Percentiles rank a stretch among this genome's conserved stretches.
These are phyloP conservation scores for Brachyistius frenatus DNA, from an alignment of 2,113 vertebrate species.

Conservation along the genomic window DNA sequence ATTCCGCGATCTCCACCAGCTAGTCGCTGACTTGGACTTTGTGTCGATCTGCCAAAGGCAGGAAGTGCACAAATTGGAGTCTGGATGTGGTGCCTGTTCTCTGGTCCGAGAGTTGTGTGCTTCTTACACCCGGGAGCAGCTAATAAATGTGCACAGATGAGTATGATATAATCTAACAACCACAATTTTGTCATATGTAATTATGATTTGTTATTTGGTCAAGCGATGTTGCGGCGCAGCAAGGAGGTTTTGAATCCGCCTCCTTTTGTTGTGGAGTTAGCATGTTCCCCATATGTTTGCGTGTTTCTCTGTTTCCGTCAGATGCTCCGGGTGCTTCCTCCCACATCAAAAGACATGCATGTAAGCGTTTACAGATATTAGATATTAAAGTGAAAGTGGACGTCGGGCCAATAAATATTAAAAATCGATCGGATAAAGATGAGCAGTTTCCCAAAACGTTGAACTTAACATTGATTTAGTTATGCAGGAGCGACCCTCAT, in stretches of 20 bases:
- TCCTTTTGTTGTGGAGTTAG: conserved; percentile 7
- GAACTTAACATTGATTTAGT: not conserved
- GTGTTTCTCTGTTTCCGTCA: conserved; percentile 1
- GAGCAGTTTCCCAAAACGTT: not conserved
- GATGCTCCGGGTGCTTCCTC: conserved; percentile 36
- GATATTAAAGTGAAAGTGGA: not conserved
- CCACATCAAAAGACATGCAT: conserved; percentile 22
- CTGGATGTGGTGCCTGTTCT: too few relatives aligned
- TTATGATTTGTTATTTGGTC: too few relatives aligned
- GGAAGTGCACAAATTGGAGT: too few relatives aligned
- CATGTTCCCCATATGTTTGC: not conserved
- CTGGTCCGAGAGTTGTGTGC: too few relatives aligned
- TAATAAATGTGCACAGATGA: too few relatives aligned
- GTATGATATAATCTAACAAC: too few relatives aligned
- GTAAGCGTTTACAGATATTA: not conserved
- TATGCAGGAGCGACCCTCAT: not conserved
- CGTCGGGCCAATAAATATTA: not conserved
- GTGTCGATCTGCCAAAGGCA: too few relatives aligned
- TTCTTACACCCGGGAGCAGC: too few relatives aligned
- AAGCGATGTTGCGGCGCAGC: not conserved
- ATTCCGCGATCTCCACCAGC: too few relatives aligned
- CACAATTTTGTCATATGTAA: too few relatives aligned
- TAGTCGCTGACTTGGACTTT: too few relatives aligned
- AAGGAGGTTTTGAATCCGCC: conserved; percentile 17
- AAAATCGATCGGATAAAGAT: too few relatives aligned